phyloP scores from a whole-genome alignment of 2,797 vertebrate genomes.

The Lacerta viridis region DNA sequence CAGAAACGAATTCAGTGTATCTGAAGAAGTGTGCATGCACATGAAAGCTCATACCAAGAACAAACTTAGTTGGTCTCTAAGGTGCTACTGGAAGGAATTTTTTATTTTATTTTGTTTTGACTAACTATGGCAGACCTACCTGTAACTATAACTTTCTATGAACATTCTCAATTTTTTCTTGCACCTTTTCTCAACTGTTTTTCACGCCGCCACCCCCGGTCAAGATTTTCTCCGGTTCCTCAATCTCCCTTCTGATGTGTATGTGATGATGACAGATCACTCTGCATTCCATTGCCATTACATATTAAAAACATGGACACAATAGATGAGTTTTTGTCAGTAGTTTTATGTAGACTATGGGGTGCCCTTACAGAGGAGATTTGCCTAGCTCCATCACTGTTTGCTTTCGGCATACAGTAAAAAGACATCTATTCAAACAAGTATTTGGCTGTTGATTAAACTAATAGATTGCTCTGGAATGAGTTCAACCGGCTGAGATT shows the following conservation, averaged over 20 bases:
- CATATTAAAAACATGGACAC: background rate
- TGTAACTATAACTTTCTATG: no score
- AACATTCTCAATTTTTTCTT: constrained; percentile 1
- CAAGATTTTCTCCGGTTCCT: background rate
- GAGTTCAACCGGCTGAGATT: background rate
- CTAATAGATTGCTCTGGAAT: background rate
- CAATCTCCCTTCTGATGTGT: background rate
- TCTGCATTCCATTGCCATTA: background rate
- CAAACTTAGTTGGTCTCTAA: no score
- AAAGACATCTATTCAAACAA: background rate
- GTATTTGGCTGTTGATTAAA: background rate
- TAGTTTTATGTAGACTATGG: background rate
- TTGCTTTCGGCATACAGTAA: background rate
- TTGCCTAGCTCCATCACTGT: background rate
- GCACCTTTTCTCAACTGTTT: background rate
- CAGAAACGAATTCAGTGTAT: no score
- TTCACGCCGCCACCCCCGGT: background rate
- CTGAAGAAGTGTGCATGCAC: no score
- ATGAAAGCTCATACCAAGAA: no score
- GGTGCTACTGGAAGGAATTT: no score
- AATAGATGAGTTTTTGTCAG: no score
- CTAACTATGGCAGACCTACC: no score
- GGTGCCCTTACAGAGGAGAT: background rate
- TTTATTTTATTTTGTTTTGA: no score
- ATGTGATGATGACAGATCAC: background rate